Conservation (phyloP, 2,797 vertebrate species). For the Chelonia mydas region DNA sequence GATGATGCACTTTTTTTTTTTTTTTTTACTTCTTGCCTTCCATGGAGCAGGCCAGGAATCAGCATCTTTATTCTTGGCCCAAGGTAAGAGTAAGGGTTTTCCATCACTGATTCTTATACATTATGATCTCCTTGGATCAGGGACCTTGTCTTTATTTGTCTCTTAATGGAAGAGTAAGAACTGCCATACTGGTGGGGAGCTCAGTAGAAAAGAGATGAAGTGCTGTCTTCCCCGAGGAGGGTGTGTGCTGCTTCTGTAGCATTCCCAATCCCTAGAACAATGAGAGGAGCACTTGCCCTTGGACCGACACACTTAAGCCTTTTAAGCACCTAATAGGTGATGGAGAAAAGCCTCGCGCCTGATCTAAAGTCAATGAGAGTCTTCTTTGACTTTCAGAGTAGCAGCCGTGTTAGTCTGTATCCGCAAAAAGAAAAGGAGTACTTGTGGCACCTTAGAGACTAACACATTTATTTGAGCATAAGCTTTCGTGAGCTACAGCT, state of each 20-base stretch:
- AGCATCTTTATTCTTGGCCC: constrained; percentile 7
- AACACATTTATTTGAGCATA: too few species aligned
- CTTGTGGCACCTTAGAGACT: too few species aligned
- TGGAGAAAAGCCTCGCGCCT: not conserved
- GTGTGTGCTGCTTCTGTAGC: not conserved
- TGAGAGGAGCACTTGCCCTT: not conserved
- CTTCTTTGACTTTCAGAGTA: not conserved
- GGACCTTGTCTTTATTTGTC: not conserved
- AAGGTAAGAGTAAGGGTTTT: not conserved
- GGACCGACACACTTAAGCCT: not conserved
- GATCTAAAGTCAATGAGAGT: not conserved
- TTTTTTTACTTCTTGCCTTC: not conserved
- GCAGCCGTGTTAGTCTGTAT: too few species aligned
- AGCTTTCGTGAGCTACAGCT: too few species aligned
- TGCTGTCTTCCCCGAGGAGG: constrained; percentile 21
- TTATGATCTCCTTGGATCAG: constrained; percentile 4
- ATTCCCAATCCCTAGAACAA: not conserved
- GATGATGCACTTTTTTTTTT: not conserved
- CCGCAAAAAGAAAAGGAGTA: too few species aligned
- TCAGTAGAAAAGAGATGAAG: constrained; percentile 36
- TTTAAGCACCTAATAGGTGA: not conserved
- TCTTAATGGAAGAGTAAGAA: not conserved
- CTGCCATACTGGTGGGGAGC: not conserved
- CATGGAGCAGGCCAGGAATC: constrained; percentile 7
- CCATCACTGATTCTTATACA: not conserved